phyloP scores from a whole-genome alignment of 2,113 vertebrate species.

The Oncorhynchus clarkii region DNA sequence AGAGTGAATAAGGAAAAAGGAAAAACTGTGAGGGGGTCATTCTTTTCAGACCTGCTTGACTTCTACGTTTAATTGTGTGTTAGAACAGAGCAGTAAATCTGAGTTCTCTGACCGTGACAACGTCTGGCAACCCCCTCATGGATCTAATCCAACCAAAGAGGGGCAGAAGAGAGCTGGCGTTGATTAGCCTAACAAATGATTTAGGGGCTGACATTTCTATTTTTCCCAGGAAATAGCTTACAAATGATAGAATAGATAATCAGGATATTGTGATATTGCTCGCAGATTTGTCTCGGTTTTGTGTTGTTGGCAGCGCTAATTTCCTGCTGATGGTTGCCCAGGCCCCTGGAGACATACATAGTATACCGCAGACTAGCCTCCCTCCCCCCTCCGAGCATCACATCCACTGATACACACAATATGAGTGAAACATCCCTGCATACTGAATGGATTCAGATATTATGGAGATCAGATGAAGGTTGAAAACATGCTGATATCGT shows the following conservation, averaged over 20 bases:
- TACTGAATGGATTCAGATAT: slow-evolving; percentile 12
- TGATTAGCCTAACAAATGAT: slow-evolving; percentile 52
- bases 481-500: slow-evolving; percentile 22
- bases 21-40: neutral
- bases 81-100: slow-evolving; percentile 43
- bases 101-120: slow-evolving; percentile 41
- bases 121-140: slow-evolving; percentile 43
- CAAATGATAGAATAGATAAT: slow-evolving; percentile 58
- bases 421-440: neutral
- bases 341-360: slow-evolving; percentile 24
- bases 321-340: slow-evolving; percentile 49
- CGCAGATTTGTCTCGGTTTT: slow-evolving; percentile 34
- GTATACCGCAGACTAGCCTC: neutral
- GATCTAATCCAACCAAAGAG: slow-evolving; percentile 43
- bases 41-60: slow-evolving; percentile 24
- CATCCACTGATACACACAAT: neutral
- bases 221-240: slow-evolving; percentile 51
- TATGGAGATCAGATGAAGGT: slow-evolving; percentile 19
- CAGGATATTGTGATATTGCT: slow-evolving; percentile 45
- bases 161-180: slow-evolving; percentile 29
- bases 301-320: slow-evolving; percentile 43
- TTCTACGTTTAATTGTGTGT: slow-evolving; percentile 49
- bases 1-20: neutral
- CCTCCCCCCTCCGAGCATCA: neutral
- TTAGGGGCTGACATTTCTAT: slow-evolving; percentile 50